phyloP scores from a whole-genome alignment of 2,113 vertebrate genomes.

The Apteryx owenii region DNA sequence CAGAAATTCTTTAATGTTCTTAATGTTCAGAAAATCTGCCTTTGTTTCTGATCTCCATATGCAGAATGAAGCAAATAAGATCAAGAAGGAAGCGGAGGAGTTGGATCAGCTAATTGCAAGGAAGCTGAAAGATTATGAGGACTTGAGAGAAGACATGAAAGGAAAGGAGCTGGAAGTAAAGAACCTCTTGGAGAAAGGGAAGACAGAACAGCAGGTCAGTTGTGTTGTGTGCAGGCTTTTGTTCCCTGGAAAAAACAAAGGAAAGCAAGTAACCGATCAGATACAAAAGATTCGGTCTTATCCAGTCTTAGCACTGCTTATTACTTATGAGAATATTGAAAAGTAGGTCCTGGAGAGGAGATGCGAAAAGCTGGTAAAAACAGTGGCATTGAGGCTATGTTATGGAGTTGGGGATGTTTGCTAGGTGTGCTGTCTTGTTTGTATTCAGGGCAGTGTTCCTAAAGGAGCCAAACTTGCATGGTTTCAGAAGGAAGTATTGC shows the following conservation, averaged over 20 bases:
- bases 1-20: background rate
- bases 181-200: constrained; percentile 93
- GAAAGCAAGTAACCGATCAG: background rate
- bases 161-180: constrained; percentile 92
- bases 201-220: constrained; percentile 95
- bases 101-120: constrained; percentile 90
- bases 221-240: background rate
- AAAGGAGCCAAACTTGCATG: background rate
- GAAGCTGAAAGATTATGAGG: constrained; percentile 91
- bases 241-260: background rate
- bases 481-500: background rate
- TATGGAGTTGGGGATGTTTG: background rate
- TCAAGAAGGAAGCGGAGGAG: constrained; percentile 92
- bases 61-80: constrained; percentile 89
- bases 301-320: background rate
- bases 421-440: background rate
- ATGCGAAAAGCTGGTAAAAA: background rate
- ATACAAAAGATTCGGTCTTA: background rate
- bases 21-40: background rate
- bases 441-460: background rate
- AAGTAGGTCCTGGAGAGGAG: background rate
- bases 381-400: background rate
- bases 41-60: background rate
- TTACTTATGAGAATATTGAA: background rate
- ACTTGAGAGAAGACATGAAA: constrained; percentile 91